phyloP scores from a whole-genome alignment of 2,888 invertebrate species.

The Cerastis leucographa region DNA sequence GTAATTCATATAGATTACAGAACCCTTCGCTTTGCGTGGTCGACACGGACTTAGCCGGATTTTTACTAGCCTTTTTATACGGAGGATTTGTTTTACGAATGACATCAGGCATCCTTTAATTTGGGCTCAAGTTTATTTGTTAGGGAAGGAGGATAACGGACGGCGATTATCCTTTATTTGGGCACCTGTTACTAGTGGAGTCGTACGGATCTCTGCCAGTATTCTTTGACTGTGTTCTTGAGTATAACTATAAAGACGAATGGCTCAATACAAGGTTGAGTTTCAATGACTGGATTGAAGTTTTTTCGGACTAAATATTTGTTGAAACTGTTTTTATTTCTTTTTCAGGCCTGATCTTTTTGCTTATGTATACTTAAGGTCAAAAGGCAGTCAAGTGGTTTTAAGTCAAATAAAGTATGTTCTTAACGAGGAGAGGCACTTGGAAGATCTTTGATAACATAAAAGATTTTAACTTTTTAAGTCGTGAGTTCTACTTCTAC shows the following conservation, averaged over 20 bases:
- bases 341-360: not conserved
- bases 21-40: not conserved
- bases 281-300: not conserved
- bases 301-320: not conserved
- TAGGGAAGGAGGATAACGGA: conserved; percentile 14
- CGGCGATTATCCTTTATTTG: conserved; percentile 25
- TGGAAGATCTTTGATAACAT: not conserved
- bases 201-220: conserved; percentile 18
- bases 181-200: conserved; percentile 44
- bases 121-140: conserved; percentile 57
- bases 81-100: conserved; percentile 65
- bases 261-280: conserved; percentile 7
- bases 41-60: not conserved
- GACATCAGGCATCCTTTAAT: conserved; percentile 64
- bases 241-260: conserved; percentile 14
- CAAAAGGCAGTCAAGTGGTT: not conserved
- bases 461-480: not conserved
- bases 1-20: not conserved
- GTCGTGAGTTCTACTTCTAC: not conserved
- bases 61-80: conserved; percentile 41
- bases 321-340: not conserved
- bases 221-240: conserved; percentile 6
- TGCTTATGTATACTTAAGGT: not conserved
- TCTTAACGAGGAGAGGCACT: conserved; percentile 10
- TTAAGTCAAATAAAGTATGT: not conserved